A percentile compares a stretch with the other conserved stretches of the same genome.
phyloP scores from a whole-genome alignment of 1,140 invertebrate species.

The Teleogryllus occipitalis region DNA sequence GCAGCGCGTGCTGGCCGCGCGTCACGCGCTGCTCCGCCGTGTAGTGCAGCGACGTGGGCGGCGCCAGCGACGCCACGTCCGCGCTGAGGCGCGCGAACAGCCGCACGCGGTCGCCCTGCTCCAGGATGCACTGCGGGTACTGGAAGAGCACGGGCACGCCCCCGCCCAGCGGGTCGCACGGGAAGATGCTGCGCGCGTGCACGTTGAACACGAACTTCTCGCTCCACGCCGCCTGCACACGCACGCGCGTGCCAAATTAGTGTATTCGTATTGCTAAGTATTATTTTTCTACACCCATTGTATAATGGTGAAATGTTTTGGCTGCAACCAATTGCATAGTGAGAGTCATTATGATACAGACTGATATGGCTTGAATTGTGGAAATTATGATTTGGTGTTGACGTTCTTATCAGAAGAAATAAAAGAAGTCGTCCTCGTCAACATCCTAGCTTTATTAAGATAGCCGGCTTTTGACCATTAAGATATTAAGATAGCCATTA shows the following conservation, averaged over 20 bases:
- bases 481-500: too few relatives aligned
- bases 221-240: constrained; percentile 64
- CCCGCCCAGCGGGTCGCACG: constrained; percentile 57
- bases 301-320: background rate
- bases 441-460: too few relatives aligned
- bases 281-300: background rate
- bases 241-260: constrained; percentile 25
- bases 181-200: constrained; percentile 67
- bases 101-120: constrained; percentile 60
- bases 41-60: constrained; percentile 51
- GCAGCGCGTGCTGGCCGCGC: constrained; percentile 59
- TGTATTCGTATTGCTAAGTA: background rate
- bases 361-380: too few relatives aligned
- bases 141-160: constrained; percentile 67
- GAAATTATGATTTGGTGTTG: too few relatives aligned
- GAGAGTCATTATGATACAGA: too few relatives aligned
- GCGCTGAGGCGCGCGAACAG: constrained; percentile 59
- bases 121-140: constrained; percentile 69
- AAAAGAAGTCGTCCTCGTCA: too few relatives aligned
- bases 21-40: constrained; percentile 52
- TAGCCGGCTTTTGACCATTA: too few relatives aligned
- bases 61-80: constrained; percentile 50
- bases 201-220: constrained; percentile 73
- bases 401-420: too few relatives aligned
- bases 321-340: too few relatives aligned